phyloP scores from a whole-genome alignment of 30 jellyfish, hydroid and myxozoan species.

The Aurelia coerulea region DNA sequence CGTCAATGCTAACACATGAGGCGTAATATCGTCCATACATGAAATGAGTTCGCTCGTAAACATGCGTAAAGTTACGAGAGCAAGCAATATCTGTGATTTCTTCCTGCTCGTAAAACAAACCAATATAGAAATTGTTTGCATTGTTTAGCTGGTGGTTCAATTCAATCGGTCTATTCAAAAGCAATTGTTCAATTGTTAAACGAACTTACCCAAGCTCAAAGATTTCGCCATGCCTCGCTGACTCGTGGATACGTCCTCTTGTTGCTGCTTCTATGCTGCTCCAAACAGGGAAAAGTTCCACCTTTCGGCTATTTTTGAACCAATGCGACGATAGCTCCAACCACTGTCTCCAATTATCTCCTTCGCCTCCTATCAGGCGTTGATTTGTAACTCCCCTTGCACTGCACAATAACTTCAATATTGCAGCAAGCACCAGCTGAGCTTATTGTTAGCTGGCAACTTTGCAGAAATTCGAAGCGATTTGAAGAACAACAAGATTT shows the following conservation, averaged over 20 bases:
- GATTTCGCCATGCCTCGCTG: conserved; percentile 75
- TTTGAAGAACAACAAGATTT: too few relatives aligned
- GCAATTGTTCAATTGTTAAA: conserved; percentile 55
- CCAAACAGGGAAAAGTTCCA: too few relatives aligned
- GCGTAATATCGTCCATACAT: conserved; percentile 1
- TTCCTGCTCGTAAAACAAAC: conserved; percentile 8
- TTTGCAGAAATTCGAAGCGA: too few relatives aligned
- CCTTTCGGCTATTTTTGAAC: too few relatives aligned
- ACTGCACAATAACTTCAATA: too few relatives aligned
- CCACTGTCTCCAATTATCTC: too few relatives aligned
- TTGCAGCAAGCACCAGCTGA: too few relatives aligned
- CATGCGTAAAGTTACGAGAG: conserved; percentile 1
- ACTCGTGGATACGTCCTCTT: not conserved
- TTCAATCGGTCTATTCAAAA: conserved; percentile 38
- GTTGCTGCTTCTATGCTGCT: not conserved
- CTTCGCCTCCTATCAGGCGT: too few relatives aligned
- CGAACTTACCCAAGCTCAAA: conserved; percentile 67
- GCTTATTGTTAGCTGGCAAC: too few relatives aligned
- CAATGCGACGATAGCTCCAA: too few relatives aligned
- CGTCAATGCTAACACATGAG: too few relatives aligned
- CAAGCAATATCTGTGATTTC: not conserved
- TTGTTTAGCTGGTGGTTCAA: conserved; percentile 52
- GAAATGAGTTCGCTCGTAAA: conserved; percentile 6
- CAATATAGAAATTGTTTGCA: conserved; percentile 3
- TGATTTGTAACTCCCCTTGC: too few relatives aligned